Base-by-base conservation (phyloP, 1,140 invertebrate genomes). In the Xylocopa sonorina region DNA sequence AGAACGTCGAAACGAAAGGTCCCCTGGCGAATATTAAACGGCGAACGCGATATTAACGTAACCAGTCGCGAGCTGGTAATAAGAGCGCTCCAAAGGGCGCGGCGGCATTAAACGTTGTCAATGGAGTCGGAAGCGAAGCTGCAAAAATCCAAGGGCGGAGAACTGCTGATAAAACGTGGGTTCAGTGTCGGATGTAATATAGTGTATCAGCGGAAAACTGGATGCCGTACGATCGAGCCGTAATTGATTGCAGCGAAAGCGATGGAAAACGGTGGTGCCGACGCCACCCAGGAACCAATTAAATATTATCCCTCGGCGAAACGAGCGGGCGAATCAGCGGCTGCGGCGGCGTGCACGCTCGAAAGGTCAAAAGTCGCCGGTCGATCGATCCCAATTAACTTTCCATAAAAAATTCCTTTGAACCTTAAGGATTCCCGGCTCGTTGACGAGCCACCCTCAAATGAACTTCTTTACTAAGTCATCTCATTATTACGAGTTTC, bases 221-320 rank as follows among this genome's bases (percentile, higher is more conserved):
- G 32, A 60, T 34, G 10, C 14, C 38, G 63, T 50, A 34, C 41
- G 46, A 68, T 50, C 27, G 43, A 32, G 43, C 7, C 32, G 66
- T 71, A 71, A 77, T 71, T 77, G 55, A 77, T 41, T 60, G 53
- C 51, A 69, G 58, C 64, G 74, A 77, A 71, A 60, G 63, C 63
- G n/a, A n/a, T 14, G 73, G 55, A 21, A 69, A 77, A 69, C 53
- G 50, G 32, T 6, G 66, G 24, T n/a, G 38, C 12, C 21, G 7
- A 34, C 16, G 2, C 10, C 18, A 9, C 60, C n/a, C 4, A 9
- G 24, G 55, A 60, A 60, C 53, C 75, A 71, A 77, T 77, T 71
- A 77, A 77, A 71, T 68, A 68, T 77, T 50, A 21, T n/a, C 74
- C n/a, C 4, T 50, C 21, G 43, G 12, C 29, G 29, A 60, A 53